These are phyloP conservation scores for Stramonita haemastoma DNA, from an alignment of 2,888 invertebrate species.

Conservation along the genomic window DNA sequence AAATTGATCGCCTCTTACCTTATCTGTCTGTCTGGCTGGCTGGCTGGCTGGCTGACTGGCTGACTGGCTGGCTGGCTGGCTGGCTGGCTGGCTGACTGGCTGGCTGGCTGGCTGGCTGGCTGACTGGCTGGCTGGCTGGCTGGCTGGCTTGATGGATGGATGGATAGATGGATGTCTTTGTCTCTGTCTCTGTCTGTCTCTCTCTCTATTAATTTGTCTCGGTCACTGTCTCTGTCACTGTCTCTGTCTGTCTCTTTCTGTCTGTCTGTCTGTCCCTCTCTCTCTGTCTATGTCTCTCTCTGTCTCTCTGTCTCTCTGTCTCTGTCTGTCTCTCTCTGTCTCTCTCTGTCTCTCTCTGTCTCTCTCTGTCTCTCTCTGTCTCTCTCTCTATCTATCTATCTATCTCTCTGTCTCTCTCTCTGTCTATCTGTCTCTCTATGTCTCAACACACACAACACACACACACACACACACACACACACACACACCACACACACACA, in stretches of 20 bases:
- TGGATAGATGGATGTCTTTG: too few relatives aligned
- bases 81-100: too few relatives aligned
- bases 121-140: too few relatives aligned
- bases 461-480: neutral
- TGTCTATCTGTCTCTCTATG: neutral
- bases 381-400: neutral
- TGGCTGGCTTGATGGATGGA: too few relatives aligned
- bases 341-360: slow-evolving; percentile 14
- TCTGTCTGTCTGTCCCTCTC: neutral
- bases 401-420: neutral
- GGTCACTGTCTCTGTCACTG: neutral
- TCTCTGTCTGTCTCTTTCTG: neutral
- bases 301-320: slow-evolving; percentile 11
- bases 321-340: slow-evolving; percentile 5
- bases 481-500: neutral
- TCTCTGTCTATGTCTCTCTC: too few relatives aligned
- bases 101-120: too few relatives aligned
- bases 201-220: neutral
- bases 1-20: too few relatives aligned
- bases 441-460: neutral
- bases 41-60: neutral
- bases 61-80: too few relatives aligned
- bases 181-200: neutral
- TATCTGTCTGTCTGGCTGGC: neutral
- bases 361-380: neutral